A percentile compares a stretch with the other conserved stretches of the same genome.
Evolutionary conservation across 2,797 vertebrate genomes (phyloP).

Genomic region (Platyrinchus mystaceus): DNA sequence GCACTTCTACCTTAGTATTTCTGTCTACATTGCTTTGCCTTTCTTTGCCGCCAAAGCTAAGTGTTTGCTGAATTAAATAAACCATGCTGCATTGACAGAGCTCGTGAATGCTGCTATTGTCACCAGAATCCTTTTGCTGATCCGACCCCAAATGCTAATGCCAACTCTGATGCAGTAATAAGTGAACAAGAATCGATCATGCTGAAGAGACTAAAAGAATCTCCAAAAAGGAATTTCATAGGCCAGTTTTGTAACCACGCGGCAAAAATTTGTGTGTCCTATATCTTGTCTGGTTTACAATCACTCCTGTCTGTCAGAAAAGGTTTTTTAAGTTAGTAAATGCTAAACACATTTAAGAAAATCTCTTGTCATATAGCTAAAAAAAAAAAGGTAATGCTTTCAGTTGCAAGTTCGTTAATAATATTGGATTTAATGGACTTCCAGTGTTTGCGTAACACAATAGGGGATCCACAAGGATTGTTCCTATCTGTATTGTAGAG

Average conservation of each 20-base stretch:
- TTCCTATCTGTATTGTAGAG: neutral
- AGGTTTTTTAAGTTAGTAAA: neutral
- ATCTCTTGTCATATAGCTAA: neutral
- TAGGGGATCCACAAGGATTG: neutral
- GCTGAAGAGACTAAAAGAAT: neutral
- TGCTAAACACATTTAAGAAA: neutral
- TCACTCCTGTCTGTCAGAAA: neutral
- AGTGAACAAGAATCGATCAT: neutral
- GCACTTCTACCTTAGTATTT: slow-evolving; percentile 46
- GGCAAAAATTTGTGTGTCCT: neutral
- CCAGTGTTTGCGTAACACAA: neutral
- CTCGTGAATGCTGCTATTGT: slow-evolving; percentile 53
- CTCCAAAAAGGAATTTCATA: neutral
- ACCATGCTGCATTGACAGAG: slow-evolving; percentile 29
- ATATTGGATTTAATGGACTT: neutral
- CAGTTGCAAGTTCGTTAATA: neutral
- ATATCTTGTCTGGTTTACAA: neutral
- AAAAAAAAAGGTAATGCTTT: neutral
- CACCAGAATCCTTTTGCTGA: neutral
- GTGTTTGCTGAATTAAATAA: slow-evolving; percentile 68
- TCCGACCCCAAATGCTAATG: neutral
- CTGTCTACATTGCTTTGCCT: slow-evolving; percentile 28
- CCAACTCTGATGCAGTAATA: neutral
- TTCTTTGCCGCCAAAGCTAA: slow-evolving; percentile 17
- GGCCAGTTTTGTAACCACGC: neutral